phyloP scores from a whole-genome alignment of 2,888 invertebrate genomes.

The Mythimna loreyi region DNA sequence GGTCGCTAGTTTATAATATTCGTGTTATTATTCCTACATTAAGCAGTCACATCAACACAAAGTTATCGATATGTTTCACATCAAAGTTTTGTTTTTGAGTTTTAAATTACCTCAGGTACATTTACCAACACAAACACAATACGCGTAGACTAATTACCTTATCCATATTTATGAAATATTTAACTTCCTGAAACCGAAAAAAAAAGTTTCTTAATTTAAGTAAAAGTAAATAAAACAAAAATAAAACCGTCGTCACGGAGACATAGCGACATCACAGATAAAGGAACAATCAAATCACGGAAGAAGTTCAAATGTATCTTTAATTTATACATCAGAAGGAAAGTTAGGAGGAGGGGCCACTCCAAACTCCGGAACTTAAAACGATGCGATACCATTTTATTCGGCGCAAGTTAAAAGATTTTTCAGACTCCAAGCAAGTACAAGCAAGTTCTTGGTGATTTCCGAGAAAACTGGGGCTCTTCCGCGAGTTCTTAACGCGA shows the following conservation, averaged over 20 bases:
- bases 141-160: background rate
- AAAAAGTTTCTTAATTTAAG: slow-evolving; percentile 5
- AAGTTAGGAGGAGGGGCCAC: slow-evolving; percentile 69
- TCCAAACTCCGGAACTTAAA: slow-evolving; percentile 71
- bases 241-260: slow-evolving; percentile 28
- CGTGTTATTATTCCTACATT: too few species aligned
- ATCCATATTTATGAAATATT: background rate
- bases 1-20: too few species aligned
- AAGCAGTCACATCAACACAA: too few species aligned
- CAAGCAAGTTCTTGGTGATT: background rate
- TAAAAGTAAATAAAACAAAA: slow-evolving; percentile 38
- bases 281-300: slow-evolving; percentile 62
- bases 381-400: slow-evolving; percentile 62
- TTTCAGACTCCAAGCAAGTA: background rate
- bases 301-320: slow-evolving; percentile 63
- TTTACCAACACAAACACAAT: too few species aligned
- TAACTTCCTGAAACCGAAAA: slow-evolving; percentile 1
- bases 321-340: slow-evolving; percentile 71
- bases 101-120: too few species aligned
- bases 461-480: background rate
- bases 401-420: slow-evolving; percentile 41
- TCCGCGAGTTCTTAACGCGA: too few species aligned
- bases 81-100: too few species aligned
- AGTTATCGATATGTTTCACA: too few species aligned
- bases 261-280: slow-evolving; percentile 47